Percentiles rank a stretch among this genome's conserved stretches.
Evolutionary conservation across 1,140 invertebrate species (phyloP).

Genomic region (Bacillus rossius): DNA sequence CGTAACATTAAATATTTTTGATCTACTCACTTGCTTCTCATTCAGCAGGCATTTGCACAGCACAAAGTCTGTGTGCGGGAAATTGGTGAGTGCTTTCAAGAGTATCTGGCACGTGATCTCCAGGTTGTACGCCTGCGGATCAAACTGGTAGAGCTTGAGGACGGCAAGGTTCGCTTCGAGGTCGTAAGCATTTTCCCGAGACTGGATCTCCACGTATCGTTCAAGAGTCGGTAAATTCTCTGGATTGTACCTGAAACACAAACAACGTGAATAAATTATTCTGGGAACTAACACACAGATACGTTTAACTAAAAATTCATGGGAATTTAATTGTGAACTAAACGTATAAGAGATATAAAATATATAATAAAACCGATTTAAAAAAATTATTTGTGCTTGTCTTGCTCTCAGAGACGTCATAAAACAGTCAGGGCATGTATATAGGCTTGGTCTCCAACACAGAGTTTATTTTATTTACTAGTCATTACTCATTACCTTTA

Average conservation of each 20-base stretch:
- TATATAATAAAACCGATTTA: too few species aligned
- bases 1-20: too few species aligned
- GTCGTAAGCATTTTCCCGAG: slow-evolving; percentile 90
- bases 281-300: slow-evolving; percentile 7
- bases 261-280: slow-evolving; percentile 8
- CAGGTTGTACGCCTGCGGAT: slow-evolving; percentile 81
- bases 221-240: slow-evolving; percentile 86
- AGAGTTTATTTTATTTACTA: too few species aligned
- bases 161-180: slow-evolving; percentile 94
- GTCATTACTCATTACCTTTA: too few species aligned
- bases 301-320: too few species aligned
- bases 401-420: too few species aligned
- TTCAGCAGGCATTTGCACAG: slow-evolving; percentile 92
- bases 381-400: too few species aligned
- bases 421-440: too few species aligned
- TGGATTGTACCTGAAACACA: slow-evolving; percentile 79
- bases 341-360: too few species aligned
- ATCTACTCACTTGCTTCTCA: slow-evolving; percentile 69
- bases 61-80: slow-evolving; percentile 95
- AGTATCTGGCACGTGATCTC: slow-evolving; percentile 81
- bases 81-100: slow-evolving; percentile 90
- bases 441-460: too few species aligned
- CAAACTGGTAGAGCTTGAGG: slow-evolving; percentile 88
- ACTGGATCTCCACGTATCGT: slow-evolving; percentile 89
- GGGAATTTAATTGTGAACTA: too few species aligned